Evolutionary conservation across 2,113 vertebrate species (phyloP), one percentile per base, ranked within the genome.

Genomic region (Neogobius melanostomus): DNA sequence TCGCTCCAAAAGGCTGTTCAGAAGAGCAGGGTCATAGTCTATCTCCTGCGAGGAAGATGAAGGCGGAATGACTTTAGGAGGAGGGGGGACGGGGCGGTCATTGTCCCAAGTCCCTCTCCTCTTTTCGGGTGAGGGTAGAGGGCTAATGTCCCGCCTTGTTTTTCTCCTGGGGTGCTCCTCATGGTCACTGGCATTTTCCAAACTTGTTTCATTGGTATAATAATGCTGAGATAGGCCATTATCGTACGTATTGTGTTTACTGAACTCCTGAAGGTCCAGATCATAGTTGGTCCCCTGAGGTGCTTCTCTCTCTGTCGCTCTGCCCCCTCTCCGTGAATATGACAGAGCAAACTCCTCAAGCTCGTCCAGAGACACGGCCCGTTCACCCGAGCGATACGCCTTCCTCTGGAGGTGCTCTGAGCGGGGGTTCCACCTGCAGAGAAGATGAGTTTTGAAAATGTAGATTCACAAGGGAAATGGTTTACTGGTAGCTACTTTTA

Each of bases 371-470:
- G 97, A 99, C 52, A 94, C 94, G 0, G 95, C 95, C 0, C 94
- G 93, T 68, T 94, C 93, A 0, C 92, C 92, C 1, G 93, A 77
- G 0, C 91, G 93, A 74, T 96, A 97, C 1, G 89, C 91, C 86
- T 97, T 98, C 6, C 96, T 94, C 11, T 96, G 95, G 76, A 98
- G 85, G 90, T 95, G 96, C 87, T 98, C 97, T 0, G 97, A 99
- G 53, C 96, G 95, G 72, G 95, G 95, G 75, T 96, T 95, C 91
- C 94, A 97, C 87, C 97, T 98, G 88, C 79, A 77, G 57, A 66
- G 0, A 66, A 4, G 8, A 64, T 6, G 36, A 1, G 6, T 21
- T 54, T 21, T 50, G 2, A 50, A 6, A 15, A 50, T 6, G 5
- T 15, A 50, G 5, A 14, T 15, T 14, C 49, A 50, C 6, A 50